Evolutionary conservation across 1,140 invertebrate species (phyloP).

Genomic region (Cherax quadricarinatus): DNA sequence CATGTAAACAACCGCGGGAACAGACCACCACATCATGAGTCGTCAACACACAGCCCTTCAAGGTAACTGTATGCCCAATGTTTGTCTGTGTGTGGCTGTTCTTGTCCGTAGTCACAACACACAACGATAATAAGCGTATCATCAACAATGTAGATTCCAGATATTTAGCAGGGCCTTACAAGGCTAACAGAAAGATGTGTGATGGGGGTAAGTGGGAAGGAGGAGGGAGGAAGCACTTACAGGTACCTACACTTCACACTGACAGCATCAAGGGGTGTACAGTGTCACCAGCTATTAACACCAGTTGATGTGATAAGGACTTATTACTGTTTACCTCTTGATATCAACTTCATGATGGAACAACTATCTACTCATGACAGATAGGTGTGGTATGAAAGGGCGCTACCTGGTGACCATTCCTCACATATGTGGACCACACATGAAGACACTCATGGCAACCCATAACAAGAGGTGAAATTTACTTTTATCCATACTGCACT

Average conservation of each 20-base stretch:
- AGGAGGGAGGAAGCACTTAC: not conserved
- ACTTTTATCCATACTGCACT: not conserved
- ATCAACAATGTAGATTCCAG: constrained; percentile 71
- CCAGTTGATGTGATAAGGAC: not conserved
- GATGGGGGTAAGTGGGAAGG: constrained; percentile 7
- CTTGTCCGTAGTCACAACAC: constrained; percentile 63
- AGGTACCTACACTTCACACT: not conserved
- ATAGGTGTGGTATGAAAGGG: not conserved
- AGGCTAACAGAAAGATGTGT: constrained; percentile 55
- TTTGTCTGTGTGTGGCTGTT: constrained; percentile 30
- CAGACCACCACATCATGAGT: constrained; percentile 57
- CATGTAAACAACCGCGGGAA: constrained; percentile 60
- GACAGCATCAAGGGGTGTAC: not conserved
- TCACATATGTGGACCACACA: not conserved
- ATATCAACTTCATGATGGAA: not conserved
- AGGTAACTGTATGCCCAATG: not conserved
- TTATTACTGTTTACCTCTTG: not conserved
- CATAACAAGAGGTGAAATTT: not conserved
- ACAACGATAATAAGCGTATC: constrained; percentile 71
- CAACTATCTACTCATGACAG: not conserved
- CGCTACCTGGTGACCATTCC: not conserved
- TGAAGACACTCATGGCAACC: not conserved
- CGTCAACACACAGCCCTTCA: constrained; percentile 13
- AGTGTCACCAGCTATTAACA: not conserved
- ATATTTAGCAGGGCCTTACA: constrained; percentile 61